Conservation (phyloP, 2,888 invertebrate genomes). For the Troides oblongomaculatus region DNA sequence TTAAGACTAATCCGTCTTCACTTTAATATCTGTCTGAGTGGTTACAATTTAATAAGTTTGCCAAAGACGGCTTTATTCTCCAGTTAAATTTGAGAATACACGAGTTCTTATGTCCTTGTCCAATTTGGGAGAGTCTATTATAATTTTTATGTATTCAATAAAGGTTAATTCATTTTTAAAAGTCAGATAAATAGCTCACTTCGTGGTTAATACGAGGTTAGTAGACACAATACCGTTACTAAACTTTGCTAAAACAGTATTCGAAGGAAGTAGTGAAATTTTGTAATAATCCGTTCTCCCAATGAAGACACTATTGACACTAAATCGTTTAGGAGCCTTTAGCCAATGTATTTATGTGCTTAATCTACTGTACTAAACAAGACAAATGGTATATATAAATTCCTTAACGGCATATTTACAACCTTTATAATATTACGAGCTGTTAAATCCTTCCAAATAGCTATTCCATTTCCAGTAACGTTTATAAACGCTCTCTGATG, state of each 20-base stretch:
- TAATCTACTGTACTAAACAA: slow-evolving; percentile 24
- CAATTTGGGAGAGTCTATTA: background rate
- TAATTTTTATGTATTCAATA: background rate
- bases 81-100: slow-evolving; percentile 1
- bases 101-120: background rate
- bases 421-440: slow-evolving; percentile 15
- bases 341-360: slow-evolving; percentile 15
- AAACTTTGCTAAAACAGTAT: no score
- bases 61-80: slow-evolving; percentile 7
- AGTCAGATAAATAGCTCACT: background rate
- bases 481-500: no score
- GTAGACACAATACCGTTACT: background rate
- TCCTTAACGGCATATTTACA: slow-evolving; percentile 12
- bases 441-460: slow-evolving; percentile 10
- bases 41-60: slow-evolving; percentile 13
- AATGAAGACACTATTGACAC: background rate
- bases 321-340: slow-evolving; percentile 12
- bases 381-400: slow-evolving; percentile 23
- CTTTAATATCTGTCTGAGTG: slow-evolving; percentile 9
- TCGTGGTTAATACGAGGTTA: background rate
- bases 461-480: background rate
- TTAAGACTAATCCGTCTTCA: slow-evolving; percentile 11
- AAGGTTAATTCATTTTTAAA: background rate
- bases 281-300: no score
- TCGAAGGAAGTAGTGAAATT: no score